Conservation (phyloP, 2,113 vertebrate genomes). For the Malurus cyaneus region DNA sequence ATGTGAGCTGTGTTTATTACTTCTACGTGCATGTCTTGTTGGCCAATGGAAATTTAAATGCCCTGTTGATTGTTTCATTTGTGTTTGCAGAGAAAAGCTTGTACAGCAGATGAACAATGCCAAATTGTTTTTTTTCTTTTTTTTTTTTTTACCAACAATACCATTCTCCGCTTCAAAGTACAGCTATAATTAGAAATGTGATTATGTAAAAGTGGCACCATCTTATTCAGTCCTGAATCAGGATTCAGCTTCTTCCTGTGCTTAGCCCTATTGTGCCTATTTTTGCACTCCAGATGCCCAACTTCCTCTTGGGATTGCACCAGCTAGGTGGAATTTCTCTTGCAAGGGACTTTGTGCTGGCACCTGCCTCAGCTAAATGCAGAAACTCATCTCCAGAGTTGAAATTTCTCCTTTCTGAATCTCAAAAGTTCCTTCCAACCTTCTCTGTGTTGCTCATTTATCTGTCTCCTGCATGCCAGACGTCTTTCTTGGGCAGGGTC, state of each 20-base stretch:
- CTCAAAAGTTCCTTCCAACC: neutral
- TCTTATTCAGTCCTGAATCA: slow-evolving; percentile 15
- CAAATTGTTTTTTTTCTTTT: neutral
- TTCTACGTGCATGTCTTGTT: neutral
- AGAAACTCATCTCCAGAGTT: neutral
- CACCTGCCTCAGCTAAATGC: neutral
- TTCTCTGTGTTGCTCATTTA: neutral
- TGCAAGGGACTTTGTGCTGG: neutral
- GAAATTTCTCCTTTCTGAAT: neutral
- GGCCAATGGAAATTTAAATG: slow-evolving; percentile 41
- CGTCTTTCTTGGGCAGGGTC: neutral
- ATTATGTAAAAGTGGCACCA: slow-evolving; percentile 27
- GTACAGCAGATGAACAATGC: slow-evolving; percentile 39
- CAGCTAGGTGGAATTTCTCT: neutral
- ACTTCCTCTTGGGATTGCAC: neutral
- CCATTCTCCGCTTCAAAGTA: slow-evolving; percentile 24
- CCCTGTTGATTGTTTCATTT: slow-evolving; percentile 37
- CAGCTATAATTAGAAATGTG: slow-evolving; percentile 44
- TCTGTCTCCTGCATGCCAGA: neutral
- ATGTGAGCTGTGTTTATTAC: slow-evolving; percentile 12
- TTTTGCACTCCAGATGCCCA: neutral
- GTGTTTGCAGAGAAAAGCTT: slow-evolving; percentile 10
- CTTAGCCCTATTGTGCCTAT: neutral
- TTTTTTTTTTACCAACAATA: neutral
- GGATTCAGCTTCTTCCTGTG: neutral